Percentiles rank a stretch among this genome's conserved stretches.
Evolutionary conservation across 2,888 invertebrate species (phyloP).

Genomic region (Ypsolopha scabrella): DNA sequence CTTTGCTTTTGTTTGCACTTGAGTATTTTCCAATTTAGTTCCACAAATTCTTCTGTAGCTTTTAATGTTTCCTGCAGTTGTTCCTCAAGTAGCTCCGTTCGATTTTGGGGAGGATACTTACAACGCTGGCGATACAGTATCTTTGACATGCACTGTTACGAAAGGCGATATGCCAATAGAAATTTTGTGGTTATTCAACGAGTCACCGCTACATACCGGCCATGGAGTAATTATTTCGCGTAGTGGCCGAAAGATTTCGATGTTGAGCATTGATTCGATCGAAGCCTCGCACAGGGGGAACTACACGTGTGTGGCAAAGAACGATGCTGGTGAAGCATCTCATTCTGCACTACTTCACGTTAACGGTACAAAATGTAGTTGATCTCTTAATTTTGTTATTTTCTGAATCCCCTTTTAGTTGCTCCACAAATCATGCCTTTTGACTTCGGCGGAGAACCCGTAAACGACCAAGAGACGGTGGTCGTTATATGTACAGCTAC

Average conservation of each 20-base stretch:
- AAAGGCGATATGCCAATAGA: constrained; percentile 79
- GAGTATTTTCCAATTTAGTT: constrained; percentile 2
- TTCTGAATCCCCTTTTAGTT: constrained; percentile 49
- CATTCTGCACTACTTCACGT: constrained; percentile 54
- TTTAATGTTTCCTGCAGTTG: constrained; percentile 37
- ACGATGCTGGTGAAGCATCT: constrained; percentile 54
- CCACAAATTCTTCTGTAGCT: not conserved
- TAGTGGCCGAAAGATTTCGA: constrained; percentile 59
- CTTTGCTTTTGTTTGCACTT: constrained; percentile 10
- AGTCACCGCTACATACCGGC: constrained; percentile 28
- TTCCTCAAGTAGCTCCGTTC: constrained; percentile 73
- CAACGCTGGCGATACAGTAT: constrained; percentile 72
- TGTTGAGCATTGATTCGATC: constrained; percentile 65
- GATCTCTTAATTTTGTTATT: constrained; percentile 6
- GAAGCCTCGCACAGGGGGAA: constrained; percentile 59
- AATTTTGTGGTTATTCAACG: constrained; percentile 73
- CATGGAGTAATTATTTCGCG: constrained; percentile 57
- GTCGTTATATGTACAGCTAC: constrained; percentile 78
- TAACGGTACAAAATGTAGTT: constrained; percentile 39
- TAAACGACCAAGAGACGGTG: constrained; percentile 77
- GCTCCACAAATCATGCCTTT: constrained; percentile 79
- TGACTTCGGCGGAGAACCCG: constrained; percentile 76
- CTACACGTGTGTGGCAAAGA: constrained; percentile 66
- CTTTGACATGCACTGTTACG: constrained; percentile 74
- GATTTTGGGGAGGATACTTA: constrained; percentile 73